Percentiles rank a stretch among this genome's conserved stretches.
phyloP scores from a whole-genome alignment of 2,113 vertebrate species.

The Cyphomyrus plagiostoma region DNA sequence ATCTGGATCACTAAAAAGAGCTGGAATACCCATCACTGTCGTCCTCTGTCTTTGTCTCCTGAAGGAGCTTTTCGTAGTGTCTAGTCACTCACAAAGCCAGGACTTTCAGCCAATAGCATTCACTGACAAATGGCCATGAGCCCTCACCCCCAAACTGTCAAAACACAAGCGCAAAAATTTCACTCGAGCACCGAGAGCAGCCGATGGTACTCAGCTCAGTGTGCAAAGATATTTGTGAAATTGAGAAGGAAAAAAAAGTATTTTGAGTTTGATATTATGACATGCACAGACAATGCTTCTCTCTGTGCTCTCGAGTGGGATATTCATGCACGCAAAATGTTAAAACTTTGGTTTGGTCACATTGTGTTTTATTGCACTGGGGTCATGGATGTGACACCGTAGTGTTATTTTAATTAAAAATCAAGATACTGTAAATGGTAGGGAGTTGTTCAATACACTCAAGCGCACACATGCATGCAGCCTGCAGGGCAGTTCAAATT shows the following conservation, averaged over 20 bases:
- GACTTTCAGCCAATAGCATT: not conserved
- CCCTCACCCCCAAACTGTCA: not conserved
- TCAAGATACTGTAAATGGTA: not conserved
- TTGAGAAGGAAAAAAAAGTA: not conserved
- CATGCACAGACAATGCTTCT: not conserved
- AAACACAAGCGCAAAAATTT: not conserved
- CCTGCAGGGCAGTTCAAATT: not conserved
- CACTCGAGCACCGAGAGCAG: not conserved
- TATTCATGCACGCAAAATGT: not conserved
- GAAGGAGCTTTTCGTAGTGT: not conserved
- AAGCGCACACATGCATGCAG: not conserved
- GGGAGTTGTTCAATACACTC: not conserved
- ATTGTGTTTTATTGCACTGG: not conserved
- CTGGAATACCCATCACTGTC: not conserved
- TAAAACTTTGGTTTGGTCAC: not conserved
- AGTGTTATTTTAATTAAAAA: not conserved
- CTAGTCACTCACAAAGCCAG: not conserved
- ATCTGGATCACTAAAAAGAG: not conserved
- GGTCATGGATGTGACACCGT: not conserved
- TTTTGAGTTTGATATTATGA: not conserved
- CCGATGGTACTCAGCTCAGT: not conserved
- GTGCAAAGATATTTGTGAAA: not conserved
- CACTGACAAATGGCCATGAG: not conserved
- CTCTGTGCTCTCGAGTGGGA: not conserved
- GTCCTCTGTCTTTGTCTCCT: not conserved